phyloP scores from a whole-genome alignment of 2,888 invertebrate species.

The Myopa testacea region DNA sequence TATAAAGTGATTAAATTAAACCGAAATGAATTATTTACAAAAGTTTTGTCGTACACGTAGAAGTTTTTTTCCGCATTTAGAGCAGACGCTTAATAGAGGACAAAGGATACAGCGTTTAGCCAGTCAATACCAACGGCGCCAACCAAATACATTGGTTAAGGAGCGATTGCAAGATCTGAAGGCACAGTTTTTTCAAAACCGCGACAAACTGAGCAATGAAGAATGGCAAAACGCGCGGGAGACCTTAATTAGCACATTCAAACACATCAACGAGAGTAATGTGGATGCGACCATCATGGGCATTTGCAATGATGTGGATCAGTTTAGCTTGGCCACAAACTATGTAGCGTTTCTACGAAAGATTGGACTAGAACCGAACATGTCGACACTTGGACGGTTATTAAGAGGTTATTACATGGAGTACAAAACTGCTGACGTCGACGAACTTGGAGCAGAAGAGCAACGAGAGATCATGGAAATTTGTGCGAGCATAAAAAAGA shows the following conservation, averaged over 20 bases:
- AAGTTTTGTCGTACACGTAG: not conserved
- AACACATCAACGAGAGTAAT: slow-evolving; percentile 66
- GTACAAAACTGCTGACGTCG: slow-evolving; percentile 50
- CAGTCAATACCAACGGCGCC: slow-evolving; percentile 54
- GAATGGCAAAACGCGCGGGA: slow-evolving; percentile 59
- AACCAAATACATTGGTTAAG: slow-evolving; percentile 42
- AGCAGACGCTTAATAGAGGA: not conserved
- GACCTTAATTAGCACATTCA: slow-evolving; percentile 53
- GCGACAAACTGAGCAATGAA: slow-evolving; percentile 43
- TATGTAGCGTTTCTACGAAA: slow-evolving; percentile 72
- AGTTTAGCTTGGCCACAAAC: slow-evolving; percentile 71
- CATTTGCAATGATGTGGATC: slow-evolving; percentile 67
- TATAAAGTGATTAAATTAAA: not conserved
- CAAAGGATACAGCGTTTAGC: slow-evolving; percentile 20
- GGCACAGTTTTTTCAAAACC: slow-evolving; percentile 47
- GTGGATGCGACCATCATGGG: slow-evolving; percentile 74
- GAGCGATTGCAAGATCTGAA: slow-evolving; percentile 56
- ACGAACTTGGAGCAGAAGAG: slow-evolving; percentile 58
- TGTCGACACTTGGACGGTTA: slow-evolving; percentile 73
- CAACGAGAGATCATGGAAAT: slow-evolving; percentile 71
- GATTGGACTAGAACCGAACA: slow-evolving; percentile 70
- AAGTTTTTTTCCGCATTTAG: slow-evolving; percentile 4
- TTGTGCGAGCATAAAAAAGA: slow-evolving; percentile 64
- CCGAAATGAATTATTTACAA: slow-evolving; percentile 19
- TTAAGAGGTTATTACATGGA: slow-evolving; percentile 70